These are phyloP conservation scores for Dreissena polymorpha DNA, from an alignment of 1,140 invertebrate genomes.

Conservation along the genomic window DNA sequence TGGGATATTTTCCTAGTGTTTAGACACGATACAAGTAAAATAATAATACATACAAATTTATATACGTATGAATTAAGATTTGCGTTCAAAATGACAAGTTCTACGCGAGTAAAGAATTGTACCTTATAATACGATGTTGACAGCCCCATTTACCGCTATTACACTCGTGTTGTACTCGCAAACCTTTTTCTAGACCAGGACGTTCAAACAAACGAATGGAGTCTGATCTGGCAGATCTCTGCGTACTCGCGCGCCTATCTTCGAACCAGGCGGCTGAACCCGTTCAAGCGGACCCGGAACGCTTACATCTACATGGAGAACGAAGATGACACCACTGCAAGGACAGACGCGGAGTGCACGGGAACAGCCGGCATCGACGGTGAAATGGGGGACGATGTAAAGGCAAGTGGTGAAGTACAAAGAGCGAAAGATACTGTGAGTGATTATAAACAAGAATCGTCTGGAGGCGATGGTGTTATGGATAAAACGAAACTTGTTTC, in stretches of 20 bases:
- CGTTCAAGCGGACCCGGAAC: constrained; percentile 15
- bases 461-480: not conserved
- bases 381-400: no score
- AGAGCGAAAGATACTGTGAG: not conserved
- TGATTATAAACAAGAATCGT: not conserved
- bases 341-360: not conserved
- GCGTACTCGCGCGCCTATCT: constrained; percentile 44
- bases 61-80: not conserved
- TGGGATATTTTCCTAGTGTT: no score
- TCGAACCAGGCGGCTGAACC: constrained; percentile 15
- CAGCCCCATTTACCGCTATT: not conserved
- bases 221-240: constrained; percentile 33
- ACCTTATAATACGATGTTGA: not conserved
- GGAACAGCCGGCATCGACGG: no score
- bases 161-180: not conserved
- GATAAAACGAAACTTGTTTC: no score
- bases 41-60: not conserved
- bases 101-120: no score
- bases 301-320: constrained; percentile 10
- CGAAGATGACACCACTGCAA: not conserved
- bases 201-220: constrained; percentile 20
- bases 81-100: not conserved
- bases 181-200: not conserved
- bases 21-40: no score
- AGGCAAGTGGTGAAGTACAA: no score